phyloP scores from a whole-genome alignment of 2,888 invertebrate genomes.

The Plusia festucae region DNA sequence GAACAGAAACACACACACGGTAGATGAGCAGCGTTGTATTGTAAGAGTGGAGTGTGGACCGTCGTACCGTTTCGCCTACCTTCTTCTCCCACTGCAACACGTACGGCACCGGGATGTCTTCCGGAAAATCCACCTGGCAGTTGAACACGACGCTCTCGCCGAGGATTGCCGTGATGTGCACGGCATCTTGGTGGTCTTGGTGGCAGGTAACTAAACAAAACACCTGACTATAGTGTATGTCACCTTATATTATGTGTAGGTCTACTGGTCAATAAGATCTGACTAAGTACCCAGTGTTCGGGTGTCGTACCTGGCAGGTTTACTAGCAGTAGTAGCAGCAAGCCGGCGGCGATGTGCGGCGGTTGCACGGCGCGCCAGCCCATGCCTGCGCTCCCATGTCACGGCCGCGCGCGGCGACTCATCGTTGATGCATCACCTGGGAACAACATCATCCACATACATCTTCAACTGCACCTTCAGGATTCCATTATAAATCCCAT shows the following conservation, averaged over 20 bases:
- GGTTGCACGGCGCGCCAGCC: slow-evolving; percentile 96
- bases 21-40: slow-evolving; percentile 89
- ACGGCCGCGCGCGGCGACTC: slow-evolving; percentile 93
- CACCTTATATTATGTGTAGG: no score
- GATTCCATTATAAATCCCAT: no score
- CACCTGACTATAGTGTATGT: background rate
- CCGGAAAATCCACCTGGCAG: slow-evolving; percentile 99
- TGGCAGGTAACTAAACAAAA: slow-evolving; percentile 91
- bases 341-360: slow-evolving; percentile 91
- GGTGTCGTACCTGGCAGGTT: slow-evolving; percentile 82
- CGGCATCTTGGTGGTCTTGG: slow-evolving; percentile 97
- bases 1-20: slow-evolving; percentile 89
- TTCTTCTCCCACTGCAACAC: slow-evolving; percentile 99
- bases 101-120: slow-evolving; percentile 98
- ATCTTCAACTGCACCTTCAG: background rate
- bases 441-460: slow-evolving; percentile 16
- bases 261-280: no score
- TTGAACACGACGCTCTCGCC: slow-evolving; percentile 99
- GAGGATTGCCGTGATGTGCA: slow-evolving; percentile 98
- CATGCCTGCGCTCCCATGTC: slow-evolving; percentile 97
- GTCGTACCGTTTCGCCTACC: slow-evolving; percentile 99
- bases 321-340: slow-evolving; percentile 88
- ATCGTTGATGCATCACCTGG: slow-evolving; percentile 91
- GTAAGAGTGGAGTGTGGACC: slow-evolving; percentile 89
- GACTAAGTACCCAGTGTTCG: no score